Base-by-base conservation (phyloP, 2,113 vertebrate species). In the Drymodes brunneopygia region DNA sequence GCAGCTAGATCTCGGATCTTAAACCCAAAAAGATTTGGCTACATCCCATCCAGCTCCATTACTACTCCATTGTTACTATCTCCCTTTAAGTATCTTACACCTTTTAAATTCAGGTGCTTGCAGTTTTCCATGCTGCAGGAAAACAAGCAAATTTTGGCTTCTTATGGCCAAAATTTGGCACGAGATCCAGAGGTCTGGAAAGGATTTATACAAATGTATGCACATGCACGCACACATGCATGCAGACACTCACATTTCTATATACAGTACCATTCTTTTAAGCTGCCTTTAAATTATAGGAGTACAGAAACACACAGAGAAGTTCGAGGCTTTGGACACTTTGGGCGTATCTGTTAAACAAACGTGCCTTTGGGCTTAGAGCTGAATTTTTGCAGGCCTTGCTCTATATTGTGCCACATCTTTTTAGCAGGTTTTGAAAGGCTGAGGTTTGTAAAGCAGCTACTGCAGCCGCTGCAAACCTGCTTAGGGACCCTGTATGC, bases 121-220 rank as follows among this genome's bases (percentile, higher is more conserved):
- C 47, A 90, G 87, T 70, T 78, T 94, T 58, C 85, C 71, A 29
- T 1, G 3, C 73, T 10, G 12, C 79, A 86, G 67, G 74, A 89
- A 73, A 95, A 88, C 74, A 78, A 82, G 64, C 35, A 94, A 92
- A 90, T 80, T n/a, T n/a, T n/a, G n/a, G 90, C 47, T 82, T 57
- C 87, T 80, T 44, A 12, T 19, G 71, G 88, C 71, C 60, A 50
- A 73, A 92, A 86, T 80, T 73, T 96, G 94, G 94, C 94, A 96
- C 28, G 16, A 77, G 71, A 23, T 33, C 5, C 51, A 11, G 31
- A 28, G 64, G 73, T 86, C 92, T 96, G 95, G 90, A 85, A 94
- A 56, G 90, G 81, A 82, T 94, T 97, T 94, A 58, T 88, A 54
- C 65, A 80, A 81, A 65, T 56, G 71, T 57, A 61, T 16, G 11